Evolutionary conservation across 2,888 invertebrate genomes (phyloP).

Genomic region (Acheta domesticus): DNA sequence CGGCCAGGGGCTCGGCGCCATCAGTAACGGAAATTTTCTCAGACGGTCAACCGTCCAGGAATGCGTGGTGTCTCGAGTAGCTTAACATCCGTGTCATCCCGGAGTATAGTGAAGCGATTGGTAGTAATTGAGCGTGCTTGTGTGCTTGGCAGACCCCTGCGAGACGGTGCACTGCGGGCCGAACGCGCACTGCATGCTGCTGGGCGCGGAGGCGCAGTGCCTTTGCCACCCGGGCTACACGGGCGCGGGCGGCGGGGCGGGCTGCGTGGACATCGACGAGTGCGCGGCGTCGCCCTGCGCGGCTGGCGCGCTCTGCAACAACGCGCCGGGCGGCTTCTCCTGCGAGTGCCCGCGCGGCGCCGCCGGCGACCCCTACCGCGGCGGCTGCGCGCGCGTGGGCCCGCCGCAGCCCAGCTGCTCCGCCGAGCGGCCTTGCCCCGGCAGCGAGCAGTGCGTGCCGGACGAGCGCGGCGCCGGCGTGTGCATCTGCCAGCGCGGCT

Average conservation of each 20-base stretch:
- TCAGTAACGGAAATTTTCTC: no score
- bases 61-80: no score
- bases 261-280: constrained; percentile 84
- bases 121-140: no score
- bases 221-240: constrained; percentile 79
- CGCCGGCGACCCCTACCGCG: constrained; percentile 73
- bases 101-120: no score
- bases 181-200: constrained; percentile 84
- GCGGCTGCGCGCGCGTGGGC: constrained; percentile 67
- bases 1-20: no score
- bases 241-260: constrained; percentile 59
- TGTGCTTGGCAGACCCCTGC: constrained; percentile 69
- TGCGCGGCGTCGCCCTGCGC: constrained; percentile 80
- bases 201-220: constrained; percentile 79
- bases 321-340: constrained; percentile 77
- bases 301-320: constrained; percentile 80
- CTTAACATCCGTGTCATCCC: no score
- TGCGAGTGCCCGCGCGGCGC: constrained; percentile 78
- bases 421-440: constrained; percentile 70
- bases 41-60: no score
- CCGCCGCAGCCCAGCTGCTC: constrained; percentile 65
- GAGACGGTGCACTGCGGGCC: constrained; percentile 80
- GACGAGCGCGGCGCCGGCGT: constrained; percentile 76
- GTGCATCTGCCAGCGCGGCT: constrained; percentile 86
- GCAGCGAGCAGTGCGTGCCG: constrained; percentile 79